Percentiles rank a stretch among this genome's conserved stretches.
These are phyloP conservation scores for Standfussiana lucernea DNA, from an alignment of 2,888 invertebrate genomes.

Conservation along the genomic window DNA sequence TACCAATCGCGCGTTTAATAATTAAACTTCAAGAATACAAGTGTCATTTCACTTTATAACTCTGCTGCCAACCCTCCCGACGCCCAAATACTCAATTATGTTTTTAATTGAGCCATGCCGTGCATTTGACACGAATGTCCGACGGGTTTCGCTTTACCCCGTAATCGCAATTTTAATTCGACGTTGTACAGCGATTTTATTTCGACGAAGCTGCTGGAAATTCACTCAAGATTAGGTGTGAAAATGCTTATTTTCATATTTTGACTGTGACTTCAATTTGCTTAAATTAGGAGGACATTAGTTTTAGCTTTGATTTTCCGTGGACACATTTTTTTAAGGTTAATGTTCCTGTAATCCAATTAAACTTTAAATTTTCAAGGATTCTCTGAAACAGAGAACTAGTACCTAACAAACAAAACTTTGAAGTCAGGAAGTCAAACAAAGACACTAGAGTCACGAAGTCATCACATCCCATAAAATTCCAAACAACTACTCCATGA, in stretches of 20 bases:
- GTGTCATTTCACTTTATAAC: conserved; percentile 66
- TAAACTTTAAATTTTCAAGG: conserved; percentile 2
- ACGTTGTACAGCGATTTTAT: conserved; percentile 64
- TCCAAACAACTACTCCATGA: conserved; percentile 34
- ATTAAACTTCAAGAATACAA: conserved; percentile 71
- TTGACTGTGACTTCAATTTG: conserved; percentile 18
- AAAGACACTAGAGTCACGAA: conserved; percentile 17
- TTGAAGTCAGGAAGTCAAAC: conserved; percentile 14
- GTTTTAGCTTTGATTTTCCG: conserved; percentile 19
- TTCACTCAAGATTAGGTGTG: conserved; percentile 42
- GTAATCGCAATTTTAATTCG: conserved; percentile 68
- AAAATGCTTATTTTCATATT: conserved; percentile 22
- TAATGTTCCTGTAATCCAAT: not conserved
- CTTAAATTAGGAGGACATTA: conserved; percentile 22
- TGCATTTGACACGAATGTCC: conserved; percentile 83
- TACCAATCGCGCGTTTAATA: conserved; percentile 52
- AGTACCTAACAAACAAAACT: not conserved
- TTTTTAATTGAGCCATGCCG: conserved; percentile 85
- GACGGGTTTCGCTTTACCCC: conserved; percentile 60
- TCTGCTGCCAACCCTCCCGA: conserved; percentile 41
- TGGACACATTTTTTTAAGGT: not conserved
- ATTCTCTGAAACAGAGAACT: conserved; percentile 21
- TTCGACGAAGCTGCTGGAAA: conserved; percentile 22
- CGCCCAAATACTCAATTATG: conserved; percentile 84
- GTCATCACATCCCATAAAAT: conserved; percentile 46